A percentile compares a stretch with the other conserved stretches of the same genome.
Conservation (phyloP, 2,888 invertebrate species). For the Temnothorax unifasciatus region DNA sequence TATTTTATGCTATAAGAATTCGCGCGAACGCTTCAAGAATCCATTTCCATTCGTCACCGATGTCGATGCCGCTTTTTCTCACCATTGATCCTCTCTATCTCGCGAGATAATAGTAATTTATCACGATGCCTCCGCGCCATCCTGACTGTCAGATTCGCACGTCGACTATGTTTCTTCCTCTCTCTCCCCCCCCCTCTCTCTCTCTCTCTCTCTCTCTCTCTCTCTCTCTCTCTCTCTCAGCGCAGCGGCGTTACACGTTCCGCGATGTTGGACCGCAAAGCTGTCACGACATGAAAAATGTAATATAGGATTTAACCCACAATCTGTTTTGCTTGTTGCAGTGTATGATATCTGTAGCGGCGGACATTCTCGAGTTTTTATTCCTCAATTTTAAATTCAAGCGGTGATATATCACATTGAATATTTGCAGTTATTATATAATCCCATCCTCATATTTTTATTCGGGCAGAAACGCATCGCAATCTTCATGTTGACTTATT, state of each 20-base stretch:
- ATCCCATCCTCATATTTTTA: background rate
- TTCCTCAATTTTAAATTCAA: conserved; percentile 4
- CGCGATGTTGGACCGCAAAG: conserved; percentile 36
- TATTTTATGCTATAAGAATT: conserved; percentile 40
- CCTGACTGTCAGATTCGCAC: conserved; percentile 40
- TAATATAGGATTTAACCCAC: conserved; percentile 29
- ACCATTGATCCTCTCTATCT: conserved; percentile 36
- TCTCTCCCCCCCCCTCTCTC: background rate
- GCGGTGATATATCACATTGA: background rate
- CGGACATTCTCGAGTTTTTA: background rate
- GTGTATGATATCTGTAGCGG: background rate
- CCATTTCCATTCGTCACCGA: conserved; percentile 55
- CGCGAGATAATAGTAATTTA: conserved; percentile 56
- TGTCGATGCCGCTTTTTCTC: conserved; percentile 43
- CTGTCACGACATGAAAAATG: conserved; percentile 47
- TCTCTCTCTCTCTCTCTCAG: background rate
- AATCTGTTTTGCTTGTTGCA: conserved; percentile 30
- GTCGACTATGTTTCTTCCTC: conserved; percentile 35
- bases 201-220: background rate
- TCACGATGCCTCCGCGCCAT: conserved; percentile 41
- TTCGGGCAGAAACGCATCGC: background rate
- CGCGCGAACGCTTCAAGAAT: conserved; percentile 52
- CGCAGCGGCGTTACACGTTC: conserved; percentile 1
- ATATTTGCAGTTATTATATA: background rate
- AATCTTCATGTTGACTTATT: conserved; percentile 8